Conservation (phyloP, 2,797 vertebrate genomes). For the Myotis pilosus region DNA sequence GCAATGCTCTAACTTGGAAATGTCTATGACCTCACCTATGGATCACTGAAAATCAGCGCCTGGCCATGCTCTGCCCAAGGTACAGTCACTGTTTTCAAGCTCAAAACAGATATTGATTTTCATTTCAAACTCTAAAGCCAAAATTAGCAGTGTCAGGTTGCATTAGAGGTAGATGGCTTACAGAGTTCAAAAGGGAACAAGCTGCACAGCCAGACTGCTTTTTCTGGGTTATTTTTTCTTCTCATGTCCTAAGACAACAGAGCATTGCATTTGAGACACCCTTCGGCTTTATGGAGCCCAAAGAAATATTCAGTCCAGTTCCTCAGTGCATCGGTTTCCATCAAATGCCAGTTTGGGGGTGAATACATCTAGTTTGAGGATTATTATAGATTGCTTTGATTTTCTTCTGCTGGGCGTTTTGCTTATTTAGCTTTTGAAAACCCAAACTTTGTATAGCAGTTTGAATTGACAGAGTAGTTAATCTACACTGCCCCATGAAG, state of each 20-base stretch:
- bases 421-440: slow-evolving; percentile 6
- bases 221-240: neutral
- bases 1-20: neutral
- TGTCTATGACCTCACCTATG: slow-evolving; percentile 33
- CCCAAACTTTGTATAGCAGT: neutral
- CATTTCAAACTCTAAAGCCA: slow-evolving; percentile 67
- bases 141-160: slow-evolving; percentile 72
- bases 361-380: neutral
- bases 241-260: slow-evolving; percentile 8
- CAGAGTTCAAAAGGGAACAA: slow-evolving; percentile 53
- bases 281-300: neutral
- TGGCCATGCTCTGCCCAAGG: neutral
- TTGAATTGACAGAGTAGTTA: neutral
- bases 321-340: neutral
- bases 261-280: neutral
- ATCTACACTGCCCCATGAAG: neutral
- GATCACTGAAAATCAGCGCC: slow-evolving; percentile 46
- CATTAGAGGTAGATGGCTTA: slow-evolving; percentile 58
- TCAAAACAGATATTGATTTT: slow-evolving; percentile 69
- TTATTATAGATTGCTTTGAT: neutral
- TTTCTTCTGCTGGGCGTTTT: neutral
- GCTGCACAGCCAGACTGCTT: neutral
- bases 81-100: slow-evolving; percentile 44
- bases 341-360: neutral
- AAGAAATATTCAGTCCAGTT: neutral